Percentiles rank a stretch among this genome's conserved stretches.
phyloP scores from a whole-genome alignment of 2,797 vertebrate genomes.

The Poecilia gillii region DNA sequence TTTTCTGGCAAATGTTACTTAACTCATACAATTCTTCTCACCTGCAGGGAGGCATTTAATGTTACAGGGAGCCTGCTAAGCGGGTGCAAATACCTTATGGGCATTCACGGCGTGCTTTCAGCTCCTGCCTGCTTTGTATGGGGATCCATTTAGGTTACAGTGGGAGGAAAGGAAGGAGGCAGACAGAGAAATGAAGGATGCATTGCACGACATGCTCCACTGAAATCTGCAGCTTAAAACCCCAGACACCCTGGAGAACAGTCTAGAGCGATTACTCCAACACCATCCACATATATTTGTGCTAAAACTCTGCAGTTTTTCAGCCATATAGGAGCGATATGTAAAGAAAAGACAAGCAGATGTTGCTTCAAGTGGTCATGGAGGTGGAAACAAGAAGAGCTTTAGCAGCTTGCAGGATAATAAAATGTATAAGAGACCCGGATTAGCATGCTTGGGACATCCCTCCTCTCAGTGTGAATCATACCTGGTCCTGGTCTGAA shows the following conservation, averaged over 20 bases:
- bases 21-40: slow-evolving; percentile 20
- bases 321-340: neutral
- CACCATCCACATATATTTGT: slow-evolving; percentile 54
- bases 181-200: slow-evolving; percentile 22
- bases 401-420: slow-evolving; percentile 51
- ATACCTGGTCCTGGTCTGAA: slow-evolving; percentile 13
- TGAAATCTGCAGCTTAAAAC: slow-evolving; percentile 37
- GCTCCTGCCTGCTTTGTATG: slow-evolving; percentile 33
- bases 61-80: slow-evolving; percentile 27
- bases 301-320: slow-evolving; percentile 29
- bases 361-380: slow-evolving; percentile 36
- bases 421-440: slow-evolving; percentile 48
- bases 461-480: slow-evolving; percentile 49
- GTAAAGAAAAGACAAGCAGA: neutral
- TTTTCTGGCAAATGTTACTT: slow-evolving; percentile 2
- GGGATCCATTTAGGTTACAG: slow-evolving; percentile 14
- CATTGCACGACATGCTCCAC: slow-evolving; percentile 28
- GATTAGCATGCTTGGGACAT: slow-evolving; percentile 36
- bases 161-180: slow-evolving; percentile 6
- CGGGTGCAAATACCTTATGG: slow-evolving; percentile 37
- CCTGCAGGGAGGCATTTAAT: slow-evolving; percentile 45
- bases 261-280: slow-evolving; percentile 39
- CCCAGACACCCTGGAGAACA: slow-evolving; percentile 47
- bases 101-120: slow-evolving; percentile 42
- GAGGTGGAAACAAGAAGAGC: slow-evolving; percentile 46